Base-by-base conservation (phyloP, 1,140 invertebrate genomes). In the Prorops nasuta region DNA sequence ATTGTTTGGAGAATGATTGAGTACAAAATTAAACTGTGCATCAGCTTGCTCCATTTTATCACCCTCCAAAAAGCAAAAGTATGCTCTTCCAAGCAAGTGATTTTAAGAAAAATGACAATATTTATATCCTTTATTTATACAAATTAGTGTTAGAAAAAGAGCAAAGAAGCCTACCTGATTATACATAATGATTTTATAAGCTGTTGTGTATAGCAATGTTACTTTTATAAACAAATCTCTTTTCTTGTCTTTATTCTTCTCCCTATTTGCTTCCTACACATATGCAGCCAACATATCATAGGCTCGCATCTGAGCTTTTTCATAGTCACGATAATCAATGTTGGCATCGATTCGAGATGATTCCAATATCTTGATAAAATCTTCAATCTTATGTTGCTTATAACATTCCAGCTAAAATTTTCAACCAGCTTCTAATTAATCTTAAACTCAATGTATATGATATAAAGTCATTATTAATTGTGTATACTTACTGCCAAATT, bases 11-110 rank as follows among this genome's bases (percentile, higher is more conserved):
- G 91, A 91, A 68, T 98, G 90, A 79, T 97, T 96, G 0, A 99
- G 77, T 1, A 99, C 97, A 79, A 99, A 99, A 79, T 99, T 98
- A 67, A 99, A 99, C 70, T 99, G 98, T 1, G 94, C 92, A 84
- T 99, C 97, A 9, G 98, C 98, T 79, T 99, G 96, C 47, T 99
- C 96, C 91, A 98, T 95, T 81, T 99, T 99, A 67, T 98, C 96
- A 9, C 96, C 96, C 80, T 99, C 96, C 15, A 98, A 80, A 3
- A 99, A 77, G 71, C 95, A 99, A 66, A 98, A 98, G 72, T 98
- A 99, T 9, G 98, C 98, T 67, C 97, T 78, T 1, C 96, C 96
- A 51, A 99, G 81, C 52, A 99, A 84, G 85, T 99, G 97, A 74
- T 97, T 97, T n/a, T n/a, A n/a, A n/a, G n/a, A n/a, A n/a, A n/a